These are phyloP conservation scores for Axinella damicornis DNA, from an alignment of 37 sponge, comb jelly and placozoan species.

Conservation along the genomic window DNA sequence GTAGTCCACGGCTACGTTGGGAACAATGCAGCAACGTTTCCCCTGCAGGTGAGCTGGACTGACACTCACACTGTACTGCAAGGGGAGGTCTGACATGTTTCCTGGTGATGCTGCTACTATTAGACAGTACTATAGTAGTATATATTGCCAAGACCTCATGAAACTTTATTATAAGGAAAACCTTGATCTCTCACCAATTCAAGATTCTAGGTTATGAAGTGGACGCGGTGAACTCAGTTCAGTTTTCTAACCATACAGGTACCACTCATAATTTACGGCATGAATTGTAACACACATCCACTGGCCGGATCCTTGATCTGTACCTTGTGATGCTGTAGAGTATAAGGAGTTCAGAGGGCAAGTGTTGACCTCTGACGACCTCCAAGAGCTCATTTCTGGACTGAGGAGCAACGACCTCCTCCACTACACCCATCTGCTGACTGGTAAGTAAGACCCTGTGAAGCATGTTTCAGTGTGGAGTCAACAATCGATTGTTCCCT, in stretches of 20 bases:
- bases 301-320: too few relatives aligned
- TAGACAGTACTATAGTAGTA: too few relatives aligned
- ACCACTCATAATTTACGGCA: too few relatives aligned
- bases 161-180: too few relatives aligned
- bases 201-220: slow-evolving; percentile 94
- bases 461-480: too few relatives aligned
- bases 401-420: slow-evolving; percentile 74
- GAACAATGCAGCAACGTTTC: slow-evolving; percentile 93
- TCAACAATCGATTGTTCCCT: too few relatives aligned
- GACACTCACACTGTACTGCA: too few relatives aligned
- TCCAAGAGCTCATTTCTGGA: slow-evolving; percentile 67
- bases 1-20: slow-evolving; percentile 98
- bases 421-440: slow-evolving; percentile 78
- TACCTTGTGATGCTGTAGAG: too few relatives aligned
- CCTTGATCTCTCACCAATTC: too few relatives aligned
- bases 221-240: slow-evolving; percentile 94
- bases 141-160: too few relatives aligned
- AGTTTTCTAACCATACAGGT: slow-evolving; percentile 97
- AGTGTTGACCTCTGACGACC: slow-evolving; percentile 75
- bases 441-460: slow-evolving; percentile 51
- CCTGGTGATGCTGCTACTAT: too few relatives aligned
- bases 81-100: neutral
- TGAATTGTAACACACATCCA: too few relatives aligned
- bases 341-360: slow-evolving; percentile 84
- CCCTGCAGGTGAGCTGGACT: slow-evolving; percentile 91